A percentile compares a stretch with the other conserved stretches of the same genome.
phyloP scores from a whole-genome alignment of 2,113 vertebrate species.

The Phaethornis superciliosus region DNA sequence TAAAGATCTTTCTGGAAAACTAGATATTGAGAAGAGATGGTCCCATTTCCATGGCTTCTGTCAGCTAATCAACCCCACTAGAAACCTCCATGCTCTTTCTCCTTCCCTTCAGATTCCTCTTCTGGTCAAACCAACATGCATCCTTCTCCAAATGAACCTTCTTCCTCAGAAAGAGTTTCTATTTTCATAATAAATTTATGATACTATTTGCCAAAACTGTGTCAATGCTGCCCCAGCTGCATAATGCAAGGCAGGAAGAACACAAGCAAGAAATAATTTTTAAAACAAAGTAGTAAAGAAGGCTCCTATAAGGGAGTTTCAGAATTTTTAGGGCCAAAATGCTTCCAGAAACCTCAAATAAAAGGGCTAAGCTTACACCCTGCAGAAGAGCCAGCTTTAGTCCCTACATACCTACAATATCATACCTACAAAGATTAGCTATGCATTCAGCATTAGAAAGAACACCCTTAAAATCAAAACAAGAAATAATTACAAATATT shows the following conservation, averaged over 20 bases:
- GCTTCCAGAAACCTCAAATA: not conserved
- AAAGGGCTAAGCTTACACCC: not conserved
- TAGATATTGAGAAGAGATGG: not conserved
- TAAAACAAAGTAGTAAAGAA: not conserved
- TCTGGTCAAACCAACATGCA: not conserved
- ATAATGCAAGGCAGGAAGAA: not conserved
- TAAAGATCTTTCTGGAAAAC: not conserved
- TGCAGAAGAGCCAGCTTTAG: not conserved
- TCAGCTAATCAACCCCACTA: not conserved
- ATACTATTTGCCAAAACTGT: not conserved
- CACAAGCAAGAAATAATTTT: not conserved
- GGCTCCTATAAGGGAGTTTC: not conserved
- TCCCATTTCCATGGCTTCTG: not conserved
- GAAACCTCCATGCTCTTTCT: not conserved
- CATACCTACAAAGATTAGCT: not conserved
- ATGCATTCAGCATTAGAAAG: not conserved
- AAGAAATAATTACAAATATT: not conserved
- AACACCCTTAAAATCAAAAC: not conserved
- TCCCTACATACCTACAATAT: not conserved
- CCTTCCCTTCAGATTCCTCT: not conserved
- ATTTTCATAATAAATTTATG: not conserved
- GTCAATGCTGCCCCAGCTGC: not conserved
- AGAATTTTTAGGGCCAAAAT: not conserved
- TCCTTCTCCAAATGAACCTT: not conserved
- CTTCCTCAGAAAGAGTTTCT: not conserved